Percentiles rank a stretch among this genome's conserved stretches.
phyloP scores from a whole-genome alignment of 2,888 invertebrate genomes.

The Coecobrya sp. region DNA sequence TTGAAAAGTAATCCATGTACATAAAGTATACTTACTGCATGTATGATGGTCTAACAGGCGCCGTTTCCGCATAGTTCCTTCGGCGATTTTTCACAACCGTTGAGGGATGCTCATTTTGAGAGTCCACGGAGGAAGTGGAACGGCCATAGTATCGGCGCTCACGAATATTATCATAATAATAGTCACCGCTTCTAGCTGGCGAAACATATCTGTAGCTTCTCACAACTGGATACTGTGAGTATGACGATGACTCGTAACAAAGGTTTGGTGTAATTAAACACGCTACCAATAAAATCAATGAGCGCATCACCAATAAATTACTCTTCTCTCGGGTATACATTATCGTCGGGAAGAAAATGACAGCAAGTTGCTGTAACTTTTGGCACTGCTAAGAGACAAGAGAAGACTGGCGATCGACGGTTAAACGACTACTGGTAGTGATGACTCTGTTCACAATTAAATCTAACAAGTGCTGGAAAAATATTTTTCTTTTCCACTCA shows the following conservation, averaged over 20 bases:
- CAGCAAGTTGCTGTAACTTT: neutral
- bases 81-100: constrained; percentile 43
- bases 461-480: neutral
- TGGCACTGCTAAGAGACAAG: constrained; percentile 9
- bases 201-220: constrained; percentile 48
- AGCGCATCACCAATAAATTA: constrained; percentile 8
- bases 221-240: neutral
- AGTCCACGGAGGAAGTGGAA: neutral
- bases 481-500: neutral
- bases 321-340: neutral
- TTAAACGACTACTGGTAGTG: neutral
- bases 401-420: constrained; percentile 14
- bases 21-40: constrained; percentile 18
- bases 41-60: neutral
- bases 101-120: constrained; percentile 4
- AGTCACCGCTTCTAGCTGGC: neutral
- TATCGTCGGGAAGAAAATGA: too few species aligned
- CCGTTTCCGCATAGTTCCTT: constrained; percentile 14
- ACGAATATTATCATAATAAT: constrained; percentile 23
- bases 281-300: neutral
- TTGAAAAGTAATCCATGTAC: neutral
- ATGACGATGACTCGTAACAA: neutral
- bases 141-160: constrained; percentile 27
- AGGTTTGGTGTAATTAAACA: neutral
- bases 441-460: neutral